A percentile compares a stretch with the other conserved stretches of the same genome.
Conservation (phyloP, 2,888 invertebrate species). For the Monochamus alternatus region DNA sequence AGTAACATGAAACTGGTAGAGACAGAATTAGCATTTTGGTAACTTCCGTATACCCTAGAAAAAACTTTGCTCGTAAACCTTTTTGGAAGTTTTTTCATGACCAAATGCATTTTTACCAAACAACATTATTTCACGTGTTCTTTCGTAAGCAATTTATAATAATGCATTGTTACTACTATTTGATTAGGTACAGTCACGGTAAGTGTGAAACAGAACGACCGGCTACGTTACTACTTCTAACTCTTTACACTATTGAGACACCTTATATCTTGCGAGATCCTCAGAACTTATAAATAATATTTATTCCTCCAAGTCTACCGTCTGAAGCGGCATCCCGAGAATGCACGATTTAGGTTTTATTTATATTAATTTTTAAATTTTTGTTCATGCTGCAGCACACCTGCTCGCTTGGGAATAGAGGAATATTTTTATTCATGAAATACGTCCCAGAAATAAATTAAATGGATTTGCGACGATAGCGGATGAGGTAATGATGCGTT, state of each 20-base stretch:
- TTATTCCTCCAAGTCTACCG: slow-evolving; percentile 16
- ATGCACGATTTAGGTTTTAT: slow-evolving; percentile 28
- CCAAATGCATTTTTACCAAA: too few relatives aligned
- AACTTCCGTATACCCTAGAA: too few relatives aligned
- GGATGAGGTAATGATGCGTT: slow-evolving; percentile 1
- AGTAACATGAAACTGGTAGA: too few relatives aligned
- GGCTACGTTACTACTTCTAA: too few relatives aligned
- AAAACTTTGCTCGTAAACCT: too few relatives aligned
- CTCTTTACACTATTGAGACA: neutral
- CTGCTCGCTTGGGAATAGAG: slow-evolving; percentile 1
- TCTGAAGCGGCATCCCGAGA: slow-evolving; percentile 12
- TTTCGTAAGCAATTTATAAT: too few relatives aligned
- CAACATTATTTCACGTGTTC: too few relatives aligned
- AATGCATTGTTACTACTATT: too few relatives aligned
- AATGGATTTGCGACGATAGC: neutral
- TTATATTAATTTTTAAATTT: slow-evolving; percentile 25
- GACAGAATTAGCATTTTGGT: too few relatives aligned
- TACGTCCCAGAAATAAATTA: neutral
- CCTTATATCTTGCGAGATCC: neutral
- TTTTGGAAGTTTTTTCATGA: too few relatives aligned
- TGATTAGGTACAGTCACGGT: too few relatives aligned
- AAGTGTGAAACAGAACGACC: too few relatives aligned
- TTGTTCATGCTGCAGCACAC: neutral
- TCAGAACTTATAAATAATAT: slow-evolving; percentile 31
- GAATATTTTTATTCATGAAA: slow-evolving; percentile 5